These are phyloP conservation scores for Brachionus calyciflorus DNA, from an alignment of 1,140 invertebrate genomes.

Conservation along the genomic window DNA sequence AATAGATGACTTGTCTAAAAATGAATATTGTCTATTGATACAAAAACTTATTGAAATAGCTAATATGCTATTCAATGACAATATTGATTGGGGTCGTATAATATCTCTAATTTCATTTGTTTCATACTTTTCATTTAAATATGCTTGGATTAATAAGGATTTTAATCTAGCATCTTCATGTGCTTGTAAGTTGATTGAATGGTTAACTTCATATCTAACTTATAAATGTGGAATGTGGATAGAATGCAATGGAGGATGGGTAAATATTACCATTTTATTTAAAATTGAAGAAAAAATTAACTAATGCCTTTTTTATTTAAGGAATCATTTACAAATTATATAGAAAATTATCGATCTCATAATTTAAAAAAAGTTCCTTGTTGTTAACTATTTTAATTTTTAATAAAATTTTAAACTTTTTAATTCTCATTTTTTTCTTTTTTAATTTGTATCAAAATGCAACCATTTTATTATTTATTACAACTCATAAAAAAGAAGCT, in stretches of 20 bases:
- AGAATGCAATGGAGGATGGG: constrained; percentile 39
- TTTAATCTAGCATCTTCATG: neutral
- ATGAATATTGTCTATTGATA: constrained; percentile 2
- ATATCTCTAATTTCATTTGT: constrained; percentile 25
- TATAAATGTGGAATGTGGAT: constrained; percentile 36
- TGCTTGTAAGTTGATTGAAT: constrained; percentile 36
- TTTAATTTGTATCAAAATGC: no score
- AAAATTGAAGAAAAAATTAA: neutral
- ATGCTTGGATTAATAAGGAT: constrained; percentile 20
- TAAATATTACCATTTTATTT: neutral
- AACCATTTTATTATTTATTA: no score
- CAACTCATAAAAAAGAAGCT: no score
- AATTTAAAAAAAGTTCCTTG: constrained; percentile 10
- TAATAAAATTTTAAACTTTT: no score
- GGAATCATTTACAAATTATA: constrained; percentile 28
- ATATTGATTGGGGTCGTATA: constrained; percentile 14
- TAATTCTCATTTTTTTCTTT: no score
- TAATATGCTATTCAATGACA: constrained; percentile 14
- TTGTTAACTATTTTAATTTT: no score
- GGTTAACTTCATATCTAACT: constrained; percentile 20
- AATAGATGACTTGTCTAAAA: neutral
- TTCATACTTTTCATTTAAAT: constrained; percentile 22
- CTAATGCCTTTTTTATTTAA: neutral
- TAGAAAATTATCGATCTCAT: neutral
- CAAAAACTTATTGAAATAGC: constrained; percentile 4